These are phyloP conservation scores for Trypoxylon attenuatum DNA, from an alignment of 2,888 invertebrate species.

Conservation along the genomic window DNA sequence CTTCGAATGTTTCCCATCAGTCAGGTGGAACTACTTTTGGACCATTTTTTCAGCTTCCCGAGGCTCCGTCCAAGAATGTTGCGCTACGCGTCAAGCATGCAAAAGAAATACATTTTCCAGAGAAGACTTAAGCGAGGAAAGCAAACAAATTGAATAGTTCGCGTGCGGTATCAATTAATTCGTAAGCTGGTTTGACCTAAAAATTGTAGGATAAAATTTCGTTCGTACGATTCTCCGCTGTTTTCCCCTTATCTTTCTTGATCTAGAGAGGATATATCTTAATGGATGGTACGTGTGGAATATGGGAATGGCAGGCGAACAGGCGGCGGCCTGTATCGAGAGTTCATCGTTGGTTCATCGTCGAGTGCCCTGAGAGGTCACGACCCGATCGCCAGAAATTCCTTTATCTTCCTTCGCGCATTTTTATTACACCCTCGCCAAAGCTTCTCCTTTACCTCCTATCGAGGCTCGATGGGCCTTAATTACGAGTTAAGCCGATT, in stretches of 20 bases:
- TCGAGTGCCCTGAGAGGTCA: conserved; percentile 36
- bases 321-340: conserved; percentile 36
- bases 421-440: conserved; percentile 51
- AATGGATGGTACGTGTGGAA: conserved; percentile 46
- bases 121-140: too few relatives aligned
- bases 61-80: not conserved
- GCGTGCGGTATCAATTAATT: too few relatives aligned
- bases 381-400: conserved; percentile 56
- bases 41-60: too few relatives aligned
- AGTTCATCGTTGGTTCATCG: conserved; percentile 45
- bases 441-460: conserved; percentile 29
- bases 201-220: too few relatives aligned
- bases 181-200: too few relatives aligned
- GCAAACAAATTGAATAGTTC: too few relatives aligned
- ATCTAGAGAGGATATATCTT: conserved; percentile 30
- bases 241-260: conserved; percentile 1
- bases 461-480: conserved; percentile 43
- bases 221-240: conserved; percentile 16
- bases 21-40: too few relatives aligned
- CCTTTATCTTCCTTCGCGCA: conserved; percentile 51
- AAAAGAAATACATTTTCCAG: not conserved
- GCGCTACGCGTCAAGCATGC: not conserved
- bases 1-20: too few relatives aligned
- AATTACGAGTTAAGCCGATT: conserved; percentile 28
- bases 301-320: conserved; percentile 30